Percentiles rank a stretch among this genome's conserved stretches.
Evolutionary conservation across 2,113 vertebrate species (phyloP).

Genomic region (Corvus moneduloides): DNA sequence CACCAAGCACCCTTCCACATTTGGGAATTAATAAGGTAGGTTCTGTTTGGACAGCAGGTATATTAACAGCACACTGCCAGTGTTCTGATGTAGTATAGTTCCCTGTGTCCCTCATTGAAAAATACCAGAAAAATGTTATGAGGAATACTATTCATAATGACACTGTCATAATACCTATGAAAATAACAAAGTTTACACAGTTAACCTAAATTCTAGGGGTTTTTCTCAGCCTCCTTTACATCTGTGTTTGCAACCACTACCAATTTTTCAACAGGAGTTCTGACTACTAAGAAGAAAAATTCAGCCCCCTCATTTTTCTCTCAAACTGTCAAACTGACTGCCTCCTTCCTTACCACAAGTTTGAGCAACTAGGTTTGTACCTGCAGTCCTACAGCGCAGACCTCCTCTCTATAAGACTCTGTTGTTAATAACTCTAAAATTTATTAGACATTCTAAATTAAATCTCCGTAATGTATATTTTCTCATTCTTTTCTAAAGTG

Average conservation of each 20-base stretch:
- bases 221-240: background rate
- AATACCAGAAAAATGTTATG: background rate
- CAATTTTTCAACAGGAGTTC: background rate
- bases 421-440: background rate
- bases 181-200: background rate
- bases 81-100: background rate
- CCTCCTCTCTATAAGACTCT: background rate
- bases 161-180: background rate
- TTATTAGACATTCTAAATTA: background rate
- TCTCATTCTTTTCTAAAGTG: background rate
- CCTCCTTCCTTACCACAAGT: background rate
- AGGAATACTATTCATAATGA: background rate
- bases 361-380: background rate
- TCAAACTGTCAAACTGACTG: background rate
- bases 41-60: background rate
- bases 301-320: background rate
- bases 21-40: background rate
- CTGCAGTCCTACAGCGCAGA: background rate
- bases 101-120: background rate
- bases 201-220: accelerated
- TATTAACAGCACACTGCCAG: background rate
- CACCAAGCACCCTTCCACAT: background rate
- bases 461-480: background rate
- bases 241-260: background rate
- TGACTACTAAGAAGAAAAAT: background rate